Percentiles rank a stretch among this genome's conserved stretches.
Conservation (phyloP, 64 coral and sea anemone genomes). For the Pocillopora verrucosa region DNA sequence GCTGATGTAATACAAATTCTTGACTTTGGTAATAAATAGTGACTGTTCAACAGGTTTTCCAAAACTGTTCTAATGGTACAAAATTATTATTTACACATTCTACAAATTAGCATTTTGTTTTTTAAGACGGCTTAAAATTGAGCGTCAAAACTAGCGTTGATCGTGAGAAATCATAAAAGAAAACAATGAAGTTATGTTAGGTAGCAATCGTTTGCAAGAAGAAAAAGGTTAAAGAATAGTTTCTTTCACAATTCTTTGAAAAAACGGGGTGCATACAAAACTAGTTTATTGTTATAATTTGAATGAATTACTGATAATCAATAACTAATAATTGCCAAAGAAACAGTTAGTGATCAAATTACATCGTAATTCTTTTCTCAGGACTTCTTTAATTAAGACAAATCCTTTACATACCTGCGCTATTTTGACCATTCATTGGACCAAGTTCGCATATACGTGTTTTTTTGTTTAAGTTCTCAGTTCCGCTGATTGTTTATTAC, state of each 20-base stretch:
- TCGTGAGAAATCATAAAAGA: background rate
- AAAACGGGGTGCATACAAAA: background rate
- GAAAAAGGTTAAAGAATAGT: background rate
- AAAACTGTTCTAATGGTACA: slow-evolving; percentile 2
- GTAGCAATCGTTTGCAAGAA: background rate
- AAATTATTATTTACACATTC: slow-evolving; percentile 21
- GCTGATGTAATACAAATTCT: background rate
- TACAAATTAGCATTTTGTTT: background rate
- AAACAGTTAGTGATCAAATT: too few species aligned
- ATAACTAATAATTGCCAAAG: too few species aligned
- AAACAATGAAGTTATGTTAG: background rate
- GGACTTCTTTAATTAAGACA: too few species aligned
- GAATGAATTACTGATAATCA: background rate
- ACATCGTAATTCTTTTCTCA: too few species aligned
- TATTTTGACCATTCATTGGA: too few species aligned
- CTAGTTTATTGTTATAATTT: background rate
- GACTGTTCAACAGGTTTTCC: background rate
- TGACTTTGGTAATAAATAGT: slow-evolving; percentile 19
- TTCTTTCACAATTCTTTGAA: background rate
- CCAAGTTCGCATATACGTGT: too few species aligned
- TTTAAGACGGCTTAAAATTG: slow-evolving; percentile 1
- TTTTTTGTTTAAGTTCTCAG: too few species aligned
- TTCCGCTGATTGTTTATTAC: too few species aligned
- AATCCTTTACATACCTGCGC: too few species aligned
- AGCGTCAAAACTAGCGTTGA: background rate